phyloP scores from a whole-genome alignment of 2,113 vertebrate genomes.

The Alectura lathami region DNA sequence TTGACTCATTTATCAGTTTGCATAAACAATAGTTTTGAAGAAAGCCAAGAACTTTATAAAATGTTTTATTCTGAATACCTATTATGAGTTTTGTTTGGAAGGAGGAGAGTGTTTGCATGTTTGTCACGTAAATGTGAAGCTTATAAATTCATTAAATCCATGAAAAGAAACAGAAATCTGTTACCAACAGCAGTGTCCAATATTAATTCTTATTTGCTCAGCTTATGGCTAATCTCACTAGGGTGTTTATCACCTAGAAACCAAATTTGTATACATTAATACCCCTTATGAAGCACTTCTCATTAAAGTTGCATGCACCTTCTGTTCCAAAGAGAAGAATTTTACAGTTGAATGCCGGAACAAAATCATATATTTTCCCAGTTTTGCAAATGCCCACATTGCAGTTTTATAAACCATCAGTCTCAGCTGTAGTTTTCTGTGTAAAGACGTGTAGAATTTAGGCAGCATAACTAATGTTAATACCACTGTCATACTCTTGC shows the following conservation, averaged over 20 bases:
- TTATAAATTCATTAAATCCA: neutral
- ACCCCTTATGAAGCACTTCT: neutral
- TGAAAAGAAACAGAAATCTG: slow-evolving; percentile 24
- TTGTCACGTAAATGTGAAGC: neutral
- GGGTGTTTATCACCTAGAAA: slow-evolving; percentile 1
- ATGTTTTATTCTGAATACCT: neutral
- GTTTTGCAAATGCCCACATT: neutral
- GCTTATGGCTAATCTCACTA: slow-evolving; percentile 4
- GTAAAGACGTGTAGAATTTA: neutral
- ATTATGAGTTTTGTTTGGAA: neutral
- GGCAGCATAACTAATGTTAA: neutral
- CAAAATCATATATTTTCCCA: neutral
- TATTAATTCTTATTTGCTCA: slow-evolving; percentile 11
- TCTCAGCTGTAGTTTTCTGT: neutral
- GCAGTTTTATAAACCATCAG: neutral
- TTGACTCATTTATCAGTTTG: neutral
- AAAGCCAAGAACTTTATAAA: neutral
- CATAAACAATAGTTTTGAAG: neutral
- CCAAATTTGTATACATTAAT: neutral
- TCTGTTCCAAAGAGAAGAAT: neutral
- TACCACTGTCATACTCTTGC: neutral
- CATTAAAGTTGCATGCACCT: neutral
- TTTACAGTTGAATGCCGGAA: neutral
- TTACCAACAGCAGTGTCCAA: neutral
- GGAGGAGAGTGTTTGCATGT: neutral